phyloP scores from a whole-genome alignment of 2,113 vertebrate genomes.

The Numida meleagris region DNA sequence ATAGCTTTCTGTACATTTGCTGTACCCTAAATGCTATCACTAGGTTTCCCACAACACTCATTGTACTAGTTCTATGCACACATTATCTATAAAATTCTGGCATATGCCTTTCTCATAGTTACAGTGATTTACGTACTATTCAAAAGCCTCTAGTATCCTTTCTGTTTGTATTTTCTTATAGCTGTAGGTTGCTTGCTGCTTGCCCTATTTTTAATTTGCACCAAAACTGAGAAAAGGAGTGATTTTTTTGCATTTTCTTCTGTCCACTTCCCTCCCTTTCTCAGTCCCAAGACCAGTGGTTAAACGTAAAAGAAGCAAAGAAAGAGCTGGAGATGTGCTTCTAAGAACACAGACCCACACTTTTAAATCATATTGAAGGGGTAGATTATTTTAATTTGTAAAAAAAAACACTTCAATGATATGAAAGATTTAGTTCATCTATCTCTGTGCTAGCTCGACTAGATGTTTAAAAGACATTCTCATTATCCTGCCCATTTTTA shows the following conservation, averaged over 20 bases:
- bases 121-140: not conserved
- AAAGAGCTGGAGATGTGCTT: not conserved
- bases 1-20: not conserved
- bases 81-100: not conserved
- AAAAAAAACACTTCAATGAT: not conserved
- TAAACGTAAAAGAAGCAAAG: not conserved
- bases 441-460: not conserved
- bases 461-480: not conserved
- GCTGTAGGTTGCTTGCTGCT: not conserved
- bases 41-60: constrained; percentile 9
- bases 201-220: not conserved
- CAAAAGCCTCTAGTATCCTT: not conserved
- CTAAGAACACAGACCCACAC: not conserved
- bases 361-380: not conserved
- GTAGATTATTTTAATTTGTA: not conserved
- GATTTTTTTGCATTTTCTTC: not conserved
- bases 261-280: too few relatives aligned
- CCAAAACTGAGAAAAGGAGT: not conserved
- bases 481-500: not conserved
- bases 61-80: not conserved
- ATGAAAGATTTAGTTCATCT: not conserved
- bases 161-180: not conserved
- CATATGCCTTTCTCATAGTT: not conserved
- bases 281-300: not conserved
- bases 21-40: not conserved